Evolutionary conservation across 2,113 vertebrate genomes (phyloP).

Genomic region (Toxotes chatareus): DNA sequence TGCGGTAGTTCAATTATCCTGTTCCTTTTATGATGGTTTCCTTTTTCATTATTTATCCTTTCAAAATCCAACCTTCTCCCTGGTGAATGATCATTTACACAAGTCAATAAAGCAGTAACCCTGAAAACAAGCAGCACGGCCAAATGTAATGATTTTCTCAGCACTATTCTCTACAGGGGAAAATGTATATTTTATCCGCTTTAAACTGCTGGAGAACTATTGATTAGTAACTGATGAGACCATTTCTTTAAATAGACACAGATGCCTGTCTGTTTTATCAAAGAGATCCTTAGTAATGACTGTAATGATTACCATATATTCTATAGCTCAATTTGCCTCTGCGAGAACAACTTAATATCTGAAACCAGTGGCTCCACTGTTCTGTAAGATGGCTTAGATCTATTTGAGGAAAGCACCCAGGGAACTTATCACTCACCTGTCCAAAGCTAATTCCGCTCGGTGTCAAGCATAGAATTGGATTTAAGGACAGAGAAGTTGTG

Average conservation of each 20-base stretch:
- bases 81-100: constrained; percentile 72
- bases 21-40: constrained; percentile 41
- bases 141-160: constrained; percentile 68
- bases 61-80: constrained; percentile 56
- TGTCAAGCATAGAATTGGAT: constrained; percentile 84
- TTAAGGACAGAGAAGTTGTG: constrained; percentile 68
- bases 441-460: constrained; percentile 78
- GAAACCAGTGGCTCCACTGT: background rate
- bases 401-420: constrained; percentile 48
- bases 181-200: constrained; percentile 74
- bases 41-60: constrained; percentile 67
- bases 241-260: constrained; percentile 65
- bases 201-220: constrained; percentile 73
- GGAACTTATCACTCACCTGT: constrained; percentile 82
- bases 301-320: constrained; percentile 61
- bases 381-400: constrained; percentile 45
- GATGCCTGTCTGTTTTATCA: constrained; percentile 47
- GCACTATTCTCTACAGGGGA: constrained; percentile 46
- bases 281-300: constrained; percentile 54
- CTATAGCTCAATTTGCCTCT: constrained; percentile 52
- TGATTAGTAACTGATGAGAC: constrained; percentile 78
- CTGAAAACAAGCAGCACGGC: constrained; percentile 66
- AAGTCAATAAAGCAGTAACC: constrained; percentile 74
- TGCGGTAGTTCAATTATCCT: constrained; percentile 31
- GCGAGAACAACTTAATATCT: constrained; percentile 30